A percentile compares a stretch with the other conserved stretches of the same genome.
Conservation (phyloP, 2,797 vertebrate genomes). For the Holocentrus rufus region DNA sequence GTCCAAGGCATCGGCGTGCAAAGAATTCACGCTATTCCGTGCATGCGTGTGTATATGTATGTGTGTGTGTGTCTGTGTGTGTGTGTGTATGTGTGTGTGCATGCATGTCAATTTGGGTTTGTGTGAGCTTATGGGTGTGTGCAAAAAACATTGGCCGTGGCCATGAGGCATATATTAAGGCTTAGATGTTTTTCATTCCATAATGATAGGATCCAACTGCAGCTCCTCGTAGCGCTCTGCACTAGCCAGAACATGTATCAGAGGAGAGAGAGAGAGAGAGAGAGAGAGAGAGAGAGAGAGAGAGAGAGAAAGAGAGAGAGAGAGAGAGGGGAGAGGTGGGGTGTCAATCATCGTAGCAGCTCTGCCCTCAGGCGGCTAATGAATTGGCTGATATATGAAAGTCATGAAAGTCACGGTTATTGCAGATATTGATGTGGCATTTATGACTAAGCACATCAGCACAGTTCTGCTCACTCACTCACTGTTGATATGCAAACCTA, state of each 20-base stretch:
- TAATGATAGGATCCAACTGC: constrained; percentile 81
- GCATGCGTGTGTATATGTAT: constrained; percentile 29
- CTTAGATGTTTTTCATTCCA: constrained; percentile 81
- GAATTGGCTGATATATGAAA: constrained; percentile 52
- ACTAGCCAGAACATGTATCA: constrained; percentile 76
- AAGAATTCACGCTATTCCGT: constrained; percentile 61
- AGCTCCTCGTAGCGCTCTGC: constrained; percentile 54
- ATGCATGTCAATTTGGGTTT: not conserved
- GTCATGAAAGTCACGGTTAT: constrained; percentile 37
- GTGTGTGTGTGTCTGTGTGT: constrained; percentile 25
- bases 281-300: constrained; percentile 14
- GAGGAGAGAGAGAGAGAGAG: constrained; percentile 14
- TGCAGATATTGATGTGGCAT: constrained; percentile 37
- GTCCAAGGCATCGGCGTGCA: constrained; percentile 56
- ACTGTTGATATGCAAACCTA: constrained; percentile 7
- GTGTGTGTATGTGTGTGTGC: constrained; percentile 20
- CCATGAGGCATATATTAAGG: constrained; percentile 74
- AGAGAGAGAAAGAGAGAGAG: constrained; percentile 10
- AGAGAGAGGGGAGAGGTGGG: not conserved
- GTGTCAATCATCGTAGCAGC: constrained; percentile 63
- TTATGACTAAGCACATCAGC: constrained; percentile 46
- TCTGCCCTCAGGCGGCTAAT: constrained; percentile 48
- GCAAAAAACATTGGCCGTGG: constrained; percentile 58
- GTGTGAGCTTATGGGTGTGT: constrained; percentile 51
- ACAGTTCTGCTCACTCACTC: constrained; percentile 3